Evolutionary conservation across 23 tunicate species (phyloP).

Genomic region (Clavelina lepadiformis): DNA sequence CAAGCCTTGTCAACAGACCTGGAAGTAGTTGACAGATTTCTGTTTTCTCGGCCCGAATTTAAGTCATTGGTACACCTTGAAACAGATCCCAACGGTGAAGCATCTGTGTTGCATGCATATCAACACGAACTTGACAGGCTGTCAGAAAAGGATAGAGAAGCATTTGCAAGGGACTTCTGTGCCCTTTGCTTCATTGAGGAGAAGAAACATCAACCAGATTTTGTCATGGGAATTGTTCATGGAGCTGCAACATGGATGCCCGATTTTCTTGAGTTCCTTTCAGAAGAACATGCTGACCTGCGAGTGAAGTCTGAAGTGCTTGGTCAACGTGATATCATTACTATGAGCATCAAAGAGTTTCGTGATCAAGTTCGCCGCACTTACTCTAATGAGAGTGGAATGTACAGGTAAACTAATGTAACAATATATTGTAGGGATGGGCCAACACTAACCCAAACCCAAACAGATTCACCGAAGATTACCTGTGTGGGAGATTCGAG

Average conservation of each 20-base stretch:
- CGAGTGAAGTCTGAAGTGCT: conserved; percentile 79
- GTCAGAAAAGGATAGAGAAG: conserved; percentile 32
- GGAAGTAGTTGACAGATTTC: conserved; percentile 48
- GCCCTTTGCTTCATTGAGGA: conserved; percentile 60
- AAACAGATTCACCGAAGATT: too few species aligned
- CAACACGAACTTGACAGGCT: conserved; percentile 68
- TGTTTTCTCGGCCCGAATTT: conserved; percentile 55
- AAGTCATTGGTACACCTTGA: conserved; percentile 69
- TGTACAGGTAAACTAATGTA: conserved; percentile 60
- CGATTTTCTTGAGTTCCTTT: conserved; percentile 82
- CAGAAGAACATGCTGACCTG: conserved; percentile 68
- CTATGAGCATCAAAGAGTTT: conserved; percentile 62
- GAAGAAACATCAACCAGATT: conserved; percentile 35
- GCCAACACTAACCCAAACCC: too few species aligned
- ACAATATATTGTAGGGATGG: too few species aligned
- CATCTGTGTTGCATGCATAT: conserved; percentile 82
- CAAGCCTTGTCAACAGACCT: conserved; percentile 77
- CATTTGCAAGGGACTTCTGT: conserved; percentile 83
- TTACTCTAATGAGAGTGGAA: conserved; percentile 71
- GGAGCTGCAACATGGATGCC: conserved; percentile 60
- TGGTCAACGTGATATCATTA: conserved; percentile 71
- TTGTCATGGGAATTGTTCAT: conserved; percentile 96
- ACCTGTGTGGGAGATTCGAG: too few species aligned
- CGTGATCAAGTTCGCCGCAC: conserved; percentile 64
- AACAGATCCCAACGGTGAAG: conserved; percentile 89